phyloP scores from a whole-genome alignment of 1,140 invertebrate genomes.

The Atopsyche davidsoni region DNA sequence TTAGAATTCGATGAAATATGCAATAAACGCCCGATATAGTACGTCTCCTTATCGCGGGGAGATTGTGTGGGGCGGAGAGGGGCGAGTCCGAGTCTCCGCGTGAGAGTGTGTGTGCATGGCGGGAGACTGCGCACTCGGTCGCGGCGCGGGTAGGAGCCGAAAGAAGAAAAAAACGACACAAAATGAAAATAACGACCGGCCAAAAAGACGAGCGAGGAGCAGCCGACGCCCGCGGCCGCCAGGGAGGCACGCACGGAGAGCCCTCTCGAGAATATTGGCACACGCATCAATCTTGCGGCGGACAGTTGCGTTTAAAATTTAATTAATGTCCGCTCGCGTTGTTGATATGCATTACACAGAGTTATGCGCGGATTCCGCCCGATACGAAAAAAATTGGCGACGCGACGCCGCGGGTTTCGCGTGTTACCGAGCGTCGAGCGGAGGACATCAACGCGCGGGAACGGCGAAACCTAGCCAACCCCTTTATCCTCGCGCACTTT shows the following conservation, averaged over 20 bases:
- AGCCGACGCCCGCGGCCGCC: slow-evolving; percentile 23
- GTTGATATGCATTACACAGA: background rate
- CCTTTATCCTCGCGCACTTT: too few species aligned
- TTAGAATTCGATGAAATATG: background rate
- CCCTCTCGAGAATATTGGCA: slow-evolving; percentile 4
- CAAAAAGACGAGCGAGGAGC: slow-evolving; percentile 26
- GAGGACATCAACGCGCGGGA: background rate
- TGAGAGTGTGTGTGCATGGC: slow-evolving; percentile 10
- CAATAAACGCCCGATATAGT: slow-evolving; percentile 12
- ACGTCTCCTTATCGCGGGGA: too few species aligned
- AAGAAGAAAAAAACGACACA: slow-evolving; percentile 16
- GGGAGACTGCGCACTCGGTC: slow-evolving; percentile 12
- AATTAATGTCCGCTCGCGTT: background rate
- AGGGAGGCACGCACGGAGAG: background rate
- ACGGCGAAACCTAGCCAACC: too few species aligned
- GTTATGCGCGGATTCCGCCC: background rate
- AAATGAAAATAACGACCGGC: slow-evolving; percentile 25
- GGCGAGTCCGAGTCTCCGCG: slow-evolving; percentile 4
- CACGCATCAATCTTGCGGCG: slow-evolving; percentile 11
- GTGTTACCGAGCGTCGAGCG: background rate
- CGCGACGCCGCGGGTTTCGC: background rate
- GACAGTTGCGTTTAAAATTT: slow-evolving; percentile 7
- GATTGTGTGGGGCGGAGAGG: slow-evolving; percentile 13
- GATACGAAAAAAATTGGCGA: background rate
- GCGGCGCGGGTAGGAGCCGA: slow-evolving; percentile 2